Evolutionary conservation across 2,113 vertebrate genomes (phyloP), one percentile per base, ranked within the genome.

Genomic region (Clarias gariepinus): DNA sequence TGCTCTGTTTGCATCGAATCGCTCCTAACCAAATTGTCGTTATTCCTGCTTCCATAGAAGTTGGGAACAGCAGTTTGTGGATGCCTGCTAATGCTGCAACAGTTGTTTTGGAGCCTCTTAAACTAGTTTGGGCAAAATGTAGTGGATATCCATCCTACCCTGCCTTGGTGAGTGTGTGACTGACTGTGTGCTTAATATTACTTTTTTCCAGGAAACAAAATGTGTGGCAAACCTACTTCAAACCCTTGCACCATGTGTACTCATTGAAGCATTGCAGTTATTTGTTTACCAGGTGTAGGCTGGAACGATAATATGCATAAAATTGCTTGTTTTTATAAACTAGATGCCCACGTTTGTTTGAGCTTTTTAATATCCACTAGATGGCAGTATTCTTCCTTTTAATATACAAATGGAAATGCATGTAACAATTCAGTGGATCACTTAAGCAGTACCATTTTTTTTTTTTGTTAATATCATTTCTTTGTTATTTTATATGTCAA

Each of bases 61-160:
- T 99, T 92, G 98, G 98, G 87, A 98, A 97, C 94, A 98, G 93
- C 95, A 97, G 95, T 93, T 97, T 99, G 95, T 99, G 98, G 98
- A 98, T 98, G 91, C 97, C 98, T 78, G 94, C 98, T 80, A 98
- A 96, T 33, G 95, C 97, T 78, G 95, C 97, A 68, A 96, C 96
- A 86, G 96, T 98, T 85, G 96, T 96, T 61, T 95, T 99, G 93
- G 98, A 99, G 95, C 98, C 98, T 89, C 94, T 99, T 87, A 99
- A 99, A 93, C 96, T 99, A 92, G 97, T 99, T 88, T 99, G 98
- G 98, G 98, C 98, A 94, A 99, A 99, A 94, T 99, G 98, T 95
- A 99, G 98, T 68, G 98, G 98, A 90, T 99, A 99, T 91, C 98
- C 98, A 74, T 99, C 98, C 81, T 99, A 99, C 92, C 98, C 98